Percentiles rank a stretch among this genome's conserved stretches.
phyloP scores from a whole-genome alignment of 2,797 vertebrate species.

The Thamnophis elegans region DNA sequence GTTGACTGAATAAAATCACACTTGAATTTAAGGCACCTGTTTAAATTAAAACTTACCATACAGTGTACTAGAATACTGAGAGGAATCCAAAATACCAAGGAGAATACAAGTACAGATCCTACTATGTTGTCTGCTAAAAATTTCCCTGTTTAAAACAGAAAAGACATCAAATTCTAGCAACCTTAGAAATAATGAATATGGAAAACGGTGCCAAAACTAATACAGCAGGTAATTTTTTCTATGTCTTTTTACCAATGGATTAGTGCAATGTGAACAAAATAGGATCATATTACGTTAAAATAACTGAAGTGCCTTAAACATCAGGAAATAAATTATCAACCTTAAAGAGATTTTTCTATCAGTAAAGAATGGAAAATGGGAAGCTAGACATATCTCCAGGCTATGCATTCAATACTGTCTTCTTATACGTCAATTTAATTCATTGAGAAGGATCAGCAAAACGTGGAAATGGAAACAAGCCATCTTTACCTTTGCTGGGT shows the following conservation, averaged over 20 bases:
- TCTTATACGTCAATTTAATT: neutral
- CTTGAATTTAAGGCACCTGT: neutral
- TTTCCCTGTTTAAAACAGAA: slow-evolving; percentile 79
- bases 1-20: neutral
- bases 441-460: neutral
- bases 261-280: neutral
- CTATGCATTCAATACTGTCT: neutral
- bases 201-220: neutral
- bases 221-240: neutral
- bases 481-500: neutral
- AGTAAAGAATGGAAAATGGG: neutral
- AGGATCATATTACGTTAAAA: neutral
- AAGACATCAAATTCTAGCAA: slow-evolving; percentile 15
- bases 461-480: neutral
- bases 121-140: slow-evolving; percentile 98
- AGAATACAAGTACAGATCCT: slow-evolving; percentile 97
- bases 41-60: slow-evolving; percentile 81
- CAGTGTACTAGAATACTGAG: slow-evolving; percentile 97
- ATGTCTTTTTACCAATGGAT: neutral
- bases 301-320: neutral
- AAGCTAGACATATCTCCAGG: neutral
- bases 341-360: neutral
- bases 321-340: neutral
- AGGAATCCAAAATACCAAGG: slow-evolving; percentile 95
- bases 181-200: neutral